Conservation (phyloP, 2,888 invertebrate genomes). For the Sminthurides aquaticus region DNA sequence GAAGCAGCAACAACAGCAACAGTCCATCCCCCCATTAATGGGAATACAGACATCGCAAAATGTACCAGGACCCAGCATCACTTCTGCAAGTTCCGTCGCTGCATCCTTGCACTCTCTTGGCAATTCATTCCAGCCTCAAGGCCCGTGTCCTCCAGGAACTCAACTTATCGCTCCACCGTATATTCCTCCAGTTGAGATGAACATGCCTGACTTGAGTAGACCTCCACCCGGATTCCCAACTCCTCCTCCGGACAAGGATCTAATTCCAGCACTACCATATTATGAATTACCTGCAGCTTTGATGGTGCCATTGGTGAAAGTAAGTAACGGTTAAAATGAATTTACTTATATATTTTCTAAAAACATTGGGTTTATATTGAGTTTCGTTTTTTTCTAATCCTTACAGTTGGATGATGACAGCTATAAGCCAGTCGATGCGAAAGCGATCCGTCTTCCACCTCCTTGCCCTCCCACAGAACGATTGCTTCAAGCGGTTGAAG, state of each 20-base stretch:
- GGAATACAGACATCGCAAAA: background rate
- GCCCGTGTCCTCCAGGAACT: slow-evolving; percentile 34
- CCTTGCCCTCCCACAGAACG: slow-evolving; percentile 92
- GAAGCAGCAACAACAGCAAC: slow-evolving; percentile 46
- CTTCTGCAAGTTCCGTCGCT: background rate
- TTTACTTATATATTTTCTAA: no score
- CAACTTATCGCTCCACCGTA: slow-evolving; percentile 30
- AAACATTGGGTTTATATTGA: background rate
- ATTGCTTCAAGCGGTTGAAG: slow-evolving; percentile 85
- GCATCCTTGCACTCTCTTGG: background rate
- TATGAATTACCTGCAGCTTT: slow-evolving; percentile 95
- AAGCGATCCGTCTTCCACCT: slow-evolving; percentile 82
- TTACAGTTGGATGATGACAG: slow-evolving; percentile 51
- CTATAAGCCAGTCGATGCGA: slow-evolving; percentile 83
- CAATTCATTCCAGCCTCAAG: background rate
- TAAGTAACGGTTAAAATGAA: no score
- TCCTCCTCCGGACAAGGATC: slow-evolving; percentile 38
- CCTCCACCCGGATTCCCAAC: slow-evolving; percentile 46
- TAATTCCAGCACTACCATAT: slow-evolving; percentile 61
- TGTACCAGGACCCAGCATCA: background rate
- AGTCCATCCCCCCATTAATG: slow-evolving; percentile 34
- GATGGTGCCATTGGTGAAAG: slow-evolving; percentile 93
- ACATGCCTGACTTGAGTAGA: slow-evolving; percentile 44
- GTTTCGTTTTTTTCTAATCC: background rate
- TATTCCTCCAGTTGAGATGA: slow-evolving; percentile 27